Evolutionary conservation across 2,113 vertebrate genomes (phyloP).

Genomic region (Ptychochromis oligacanthus): DNA sequence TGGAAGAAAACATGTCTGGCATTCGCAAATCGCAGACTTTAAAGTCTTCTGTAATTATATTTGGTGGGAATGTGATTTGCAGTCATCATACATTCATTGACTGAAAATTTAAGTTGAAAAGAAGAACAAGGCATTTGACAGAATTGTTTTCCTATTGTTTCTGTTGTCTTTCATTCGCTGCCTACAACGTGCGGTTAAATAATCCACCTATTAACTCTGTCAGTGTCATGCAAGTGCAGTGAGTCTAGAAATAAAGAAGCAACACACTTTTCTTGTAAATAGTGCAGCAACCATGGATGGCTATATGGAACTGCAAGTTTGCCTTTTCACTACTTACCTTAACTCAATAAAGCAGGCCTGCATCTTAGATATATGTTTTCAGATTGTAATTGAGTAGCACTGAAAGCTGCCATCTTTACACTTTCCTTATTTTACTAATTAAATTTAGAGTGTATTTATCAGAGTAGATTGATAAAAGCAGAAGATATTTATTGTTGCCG

Average conservation of each 20-base stretch:
- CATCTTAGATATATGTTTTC: neutral
- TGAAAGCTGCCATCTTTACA: neutral
- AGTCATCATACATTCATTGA: neutral
- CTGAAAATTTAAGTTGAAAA: neutral
- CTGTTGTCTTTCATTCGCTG: neutral
- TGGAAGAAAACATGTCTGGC: slow-evolving; percentile 55
- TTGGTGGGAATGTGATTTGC: neutral
- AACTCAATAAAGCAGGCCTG: neutral
- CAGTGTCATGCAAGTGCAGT: neutral
- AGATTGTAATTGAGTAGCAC: neutral
- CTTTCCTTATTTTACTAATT: neutral
- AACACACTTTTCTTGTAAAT: neutral
- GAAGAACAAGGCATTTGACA: neutral
- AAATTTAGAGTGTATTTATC: neutral
- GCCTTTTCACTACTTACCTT: neutral
- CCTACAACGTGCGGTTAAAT: neutral
- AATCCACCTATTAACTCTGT: neutral
- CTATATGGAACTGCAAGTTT: neutral
- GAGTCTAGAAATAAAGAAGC: neutral
- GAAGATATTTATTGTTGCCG: neutral
- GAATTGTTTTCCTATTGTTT: neutral
- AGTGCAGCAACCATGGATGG: neutral
- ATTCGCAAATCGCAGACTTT: slow-evolving; percentile 36
- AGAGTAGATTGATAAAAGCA: neutral
- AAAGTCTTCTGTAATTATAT: neutral